These are phyloP conservation scores for Squalus acanthias DNA, from an alignment of 2,797 vertebrate species.

Conservation along the genomic window DNA sequence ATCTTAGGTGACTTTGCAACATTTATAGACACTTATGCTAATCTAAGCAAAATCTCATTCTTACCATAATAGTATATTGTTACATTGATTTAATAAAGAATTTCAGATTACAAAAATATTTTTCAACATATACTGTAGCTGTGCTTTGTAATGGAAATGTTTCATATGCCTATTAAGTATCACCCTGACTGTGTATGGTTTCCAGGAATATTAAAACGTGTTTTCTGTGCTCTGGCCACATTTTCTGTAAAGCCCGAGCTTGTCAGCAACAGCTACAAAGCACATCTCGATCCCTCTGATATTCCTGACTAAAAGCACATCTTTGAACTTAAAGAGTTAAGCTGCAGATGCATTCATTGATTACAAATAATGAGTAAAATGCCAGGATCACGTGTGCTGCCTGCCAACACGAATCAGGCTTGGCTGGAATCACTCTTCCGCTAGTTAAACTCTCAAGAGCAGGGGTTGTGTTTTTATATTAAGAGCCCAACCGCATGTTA, in stretches of 20 bases:
- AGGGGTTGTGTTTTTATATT: not conserved
- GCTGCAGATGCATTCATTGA: not conserved
- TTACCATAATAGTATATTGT: not conserved
- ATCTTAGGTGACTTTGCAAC: not conserved
- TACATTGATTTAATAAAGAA: not conserved
- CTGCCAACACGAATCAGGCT: not conserved
- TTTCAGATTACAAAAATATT: not conserved
- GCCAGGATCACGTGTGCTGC: not conserved
- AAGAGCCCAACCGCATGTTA: not conserved
- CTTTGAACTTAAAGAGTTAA: not conserved
- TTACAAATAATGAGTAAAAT: slow-evolving; percentile 13
- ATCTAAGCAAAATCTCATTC: not conserved
- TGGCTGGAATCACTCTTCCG: not conserved
- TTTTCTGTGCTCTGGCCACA: not conserved
- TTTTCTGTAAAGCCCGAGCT: not conserved
- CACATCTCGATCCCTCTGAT: not conserved
- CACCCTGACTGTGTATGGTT: not conserved
- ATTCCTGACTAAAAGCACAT: not conserved
- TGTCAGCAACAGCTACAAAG: not conserved
- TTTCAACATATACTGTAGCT: not conserved
- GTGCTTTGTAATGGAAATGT: not conserved
- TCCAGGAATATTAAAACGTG: not conserved
- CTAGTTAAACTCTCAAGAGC: not conserved
- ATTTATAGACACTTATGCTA: not conserved
- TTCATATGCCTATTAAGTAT: not conserved